A percentile compares a stretch with the other conserved stretches of the same genome.
Conservation (phyloP, 2,113 vertebrate species). For the Rhinoptilus africanus region DNA sequence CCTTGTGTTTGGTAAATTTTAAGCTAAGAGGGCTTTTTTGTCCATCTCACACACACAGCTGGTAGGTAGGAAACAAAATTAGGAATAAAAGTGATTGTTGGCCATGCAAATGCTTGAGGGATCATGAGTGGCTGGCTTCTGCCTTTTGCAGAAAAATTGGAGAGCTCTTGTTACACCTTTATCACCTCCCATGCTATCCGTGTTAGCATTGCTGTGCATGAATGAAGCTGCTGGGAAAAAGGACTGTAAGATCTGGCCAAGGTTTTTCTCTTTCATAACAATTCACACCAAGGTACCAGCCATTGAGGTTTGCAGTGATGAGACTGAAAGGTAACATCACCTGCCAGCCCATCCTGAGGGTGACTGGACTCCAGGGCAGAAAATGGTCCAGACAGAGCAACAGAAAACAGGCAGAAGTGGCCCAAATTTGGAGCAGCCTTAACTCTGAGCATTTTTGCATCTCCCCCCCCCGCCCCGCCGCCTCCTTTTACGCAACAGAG, state of each 20-base stretch:
- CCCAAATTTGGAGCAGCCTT: neutral
- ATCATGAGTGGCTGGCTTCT: accelerated
- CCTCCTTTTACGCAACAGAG: neutral
- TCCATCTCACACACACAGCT: neutral
- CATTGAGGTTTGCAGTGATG: accelerated
- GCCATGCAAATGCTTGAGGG: neutral
- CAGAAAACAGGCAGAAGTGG: accelerated
- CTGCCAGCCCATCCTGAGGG: too few species aligned
- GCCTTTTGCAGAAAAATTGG: neutral
- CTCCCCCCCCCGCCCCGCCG: too few species aligned
- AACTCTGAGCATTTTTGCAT: accelerated
- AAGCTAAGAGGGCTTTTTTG: neutral
- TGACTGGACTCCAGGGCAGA: neutral
- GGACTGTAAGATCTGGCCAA: neutral
- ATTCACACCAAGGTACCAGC: neutral
- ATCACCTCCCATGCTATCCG: accelerated
- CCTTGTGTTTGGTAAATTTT: neutral
- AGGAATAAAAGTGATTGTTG: accelerated
- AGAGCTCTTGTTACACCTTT: neutral
- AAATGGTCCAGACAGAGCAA: neutral
- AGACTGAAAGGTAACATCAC: accelerated
- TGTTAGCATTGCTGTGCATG: accelerated
- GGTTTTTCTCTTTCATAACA: neutral
- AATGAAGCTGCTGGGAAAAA: neutral
- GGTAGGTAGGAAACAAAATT: neutral